Base-by-base conservation (phyloP, 2,113 vertebrate species). In the Poeciliopsis occidentalis region DNA sequence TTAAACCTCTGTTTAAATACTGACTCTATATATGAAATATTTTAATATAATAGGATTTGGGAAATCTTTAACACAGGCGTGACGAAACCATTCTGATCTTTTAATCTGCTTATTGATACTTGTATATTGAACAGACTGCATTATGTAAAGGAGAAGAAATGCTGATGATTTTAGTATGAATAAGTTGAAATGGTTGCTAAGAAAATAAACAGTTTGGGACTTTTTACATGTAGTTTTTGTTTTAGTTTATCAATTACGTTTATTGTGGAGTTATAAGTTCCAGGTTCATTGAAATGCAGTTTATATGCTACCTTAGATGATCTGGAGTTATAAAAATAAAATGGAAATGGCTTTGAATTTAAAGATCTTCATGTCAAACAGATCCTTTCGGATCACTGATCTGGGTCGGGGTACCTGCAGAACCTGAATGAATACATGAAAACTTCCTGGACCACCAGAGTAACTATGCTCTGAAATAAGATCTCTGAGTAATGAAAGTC, bases 41-140 rank as follows among this genome's bases (percentile, higher is more conserved):
- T 94, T 94, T 92, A 94, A 93, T 95, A 94, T 93, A 94, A 94
- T 93, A 92, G 92, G 87, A 93, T 91, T 91, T 86, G 88, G 82
- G 86, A 89, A 91, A 89, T 93, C 89, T 93, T 93, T 94, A 94
- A 92, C 89, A 92, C 76, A 80, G 83, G 87, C 90, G 79, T 93
- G 91, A 93, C 86, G 84, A 94, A 94, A 90, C 90, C 92, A 92
- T 94, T 94, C 89, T 94, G 90, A 94, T 92, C 91, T 93, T 93
- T 93, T 91, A 93, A 83, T 88, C 85, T 93, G 80, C 89, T 92
- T 93, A 92, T 88, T 93, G 90, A 91, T 91, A 94, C 87, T 86
- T 94, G 92, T 94, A 92, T 93, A 94, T 93, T 93, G 87, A 92
- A 91, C 86, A 88, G 79, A 86, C 77, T 90, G 82, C 87, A 85